A percentile compares a stretch with the other conserved stretches of the same genome.
phyloP scores from a whole-genome alignment of 53 echinoderm and acorn worm genomes.

The Zoroaster sp. region DNA sequence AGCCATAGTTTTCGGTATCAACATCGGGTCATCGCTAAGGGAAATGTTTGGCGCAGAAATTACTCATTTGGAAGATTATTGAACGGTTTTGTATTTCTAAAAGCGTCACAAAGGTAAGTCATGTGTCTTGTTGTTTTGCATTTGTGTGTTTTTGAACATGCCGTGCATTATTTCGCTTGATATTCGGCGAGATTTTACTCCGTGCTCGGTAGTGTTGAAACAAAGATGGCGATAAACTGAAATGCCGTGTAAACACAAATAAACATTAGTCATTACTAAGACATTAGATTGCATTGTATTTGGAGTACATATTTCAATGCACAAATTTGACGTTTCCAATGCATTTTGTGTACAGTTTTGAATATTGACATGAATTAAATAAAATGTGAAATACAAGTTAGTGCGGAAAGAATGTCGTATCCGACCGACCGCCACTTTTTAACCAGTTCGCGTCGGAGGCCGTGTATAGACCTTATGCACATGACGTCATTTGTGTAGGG shows the following conservation, averaged over 20 bases:
- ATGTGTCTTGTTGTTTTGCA: not conserved
- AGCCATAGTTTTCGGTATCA: slow-evolving; percentile 40
- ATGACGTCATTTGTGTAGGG: too few species aligned
- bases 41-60: not conserved
- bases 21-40: slow-evolving; percentile 20
- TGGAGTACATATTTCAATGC: too few species aligned
- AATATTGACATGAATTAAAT: too few species aligned
- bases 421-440: too few species aligned
- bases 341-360: too few species aligned
- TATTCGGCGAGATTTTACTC: too few species aligned
- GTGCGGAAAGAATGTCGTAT: too few species aligned
- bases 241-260: slow-evolving; percentile 15
- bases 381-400: too few species aligned
- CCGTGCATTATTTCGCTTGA: too few species aligned
- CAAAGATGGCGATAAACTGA: not conserved
- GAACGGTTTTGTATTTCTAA: not conserved
- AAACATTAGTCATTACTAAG: not conserved
- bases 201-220: not conserved
- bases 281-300: not conserved
- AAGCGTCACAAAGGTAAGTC: not conserved
- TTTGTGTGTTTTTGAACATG: not conserved
- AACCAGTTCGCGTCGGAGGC: too few species aligned
- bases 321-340: too few species aligned
- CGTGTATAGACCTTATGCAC: too few species aligned
- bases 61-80: not conserved